Evolutionary conservation across 1,140 invertebrate genomes (phyloP), one percentile per base, ranked within the genome.

Genomic region (Lethrus apterus): DNA sequence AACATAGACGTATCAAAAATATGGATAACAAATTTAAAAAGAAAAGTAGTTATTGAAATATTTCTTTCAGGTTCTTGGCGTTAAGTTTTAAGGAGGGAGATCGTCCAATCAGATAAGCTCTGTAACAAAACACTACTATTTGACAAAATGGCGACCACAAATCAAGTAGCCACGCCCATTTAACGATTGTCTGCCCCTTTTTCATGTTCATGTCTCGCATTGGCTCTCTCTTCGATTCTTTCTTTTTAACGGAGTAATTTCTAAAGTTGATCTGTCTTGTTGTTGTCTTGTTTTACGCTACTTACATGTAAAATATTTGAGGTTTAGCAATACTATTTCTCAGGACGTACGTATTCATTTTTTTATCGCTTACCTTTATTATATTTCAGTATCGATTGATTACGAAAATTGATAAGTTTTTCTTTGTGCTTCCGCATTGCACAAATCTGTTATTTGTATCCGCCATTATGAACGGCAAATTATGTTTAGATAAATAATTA

Each of bases 141-240:
- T 67, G 65, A 67, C 65, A 67, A 67, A 67, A 67, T 67, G 65
- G 65, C 65, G 65, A 65, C 65, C 62, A 67, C 65, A 67, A 67
- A 67, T 67, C 65, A 67, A 58, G 43, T 52, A 43, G 62, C 62
- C 43, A 58, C 65, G 59, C 65, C 65, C 58, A 45, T 55, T 59
- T 60, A 63, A 61, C 62, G 65, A 67, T 66, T 66, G 63, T 63
- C 63, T 61, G 65, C 62, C 48, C 63, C 61, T 66, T 65, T 65
- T 65, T 63, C 63, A 62, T 61, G 59, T 57, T 56, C 60, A 59
- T 58, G 60, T 54, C 57, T 61, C 48, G 64, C 62, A 65, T 65
- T 65, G 64, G 63, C 52, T 64, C 62, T 61, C 63, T 46, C 62
- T 58, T 52, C 45, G 45, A 56, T 48, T 49, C 54, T 62, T 63